Evolutionary conservation across 2,888 invertebrate species (phyloP), one percentile per base, ranked within the genome.

Genomic region (Xestoiulus laeticollis): DNA sequence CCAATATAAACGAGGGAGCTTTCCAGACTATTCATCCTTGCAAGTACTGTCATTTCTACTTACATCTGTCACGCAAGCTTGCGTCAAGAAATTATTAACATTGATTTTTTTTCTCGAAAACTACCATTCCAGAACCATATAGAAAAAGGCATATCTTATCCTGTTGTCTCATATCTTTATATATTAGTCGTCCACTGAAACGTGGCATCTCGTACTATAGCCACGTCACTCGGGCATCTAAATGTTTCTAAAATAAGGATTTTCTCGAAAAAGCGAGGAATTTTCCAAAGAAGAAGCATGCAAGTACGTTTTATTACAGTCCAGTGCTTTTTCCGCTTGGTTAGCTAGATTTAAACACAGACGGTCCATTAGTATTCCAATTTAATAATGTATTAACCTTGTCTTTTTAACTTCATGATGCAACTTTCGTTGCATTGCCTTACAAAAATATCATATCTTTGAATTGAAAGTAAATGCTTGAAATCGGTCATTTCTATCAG

Each of bases 101-200:
- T 78, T 78, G 78, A 78, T 78, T 78, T 78, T 78, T 78, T 78
- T 78, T 26, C 44, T 44, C 22, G 30, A 78, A 30, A 78, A 78
- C 78, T 30, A 32, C 30, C 30, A 78, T 78, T 78, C 30, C 16
- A 10, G 26, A 16, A 78, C 78, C 26, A 32, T 30, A 78, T 78
- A 26, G 30, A 30, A 78, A 78, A 22, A 32, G 30, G 78, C 78
- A 78, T 26, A 78, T 78, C 78, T 78, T 78, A 68, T 6, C 68
- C 26, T 26, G 26, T 14, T 26, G 68, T 68, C 8, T 26, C 26
- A 68, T 68, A 26, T 16, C 14, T 6, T 68, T 26, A 30, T 53
- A n/a, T 26, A 12, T 30, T 30, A 30, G 16, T 26, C 78, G 78
- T 78, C 78, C 16, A 78, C 78, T 78, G 78, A 78, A 78, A 78